These are phyloP conservation scores for Bucorvus abyssinicus DNA, from an alignment of 2,797 vertebrate genomes.

Conservation along the genomic window DNA sequence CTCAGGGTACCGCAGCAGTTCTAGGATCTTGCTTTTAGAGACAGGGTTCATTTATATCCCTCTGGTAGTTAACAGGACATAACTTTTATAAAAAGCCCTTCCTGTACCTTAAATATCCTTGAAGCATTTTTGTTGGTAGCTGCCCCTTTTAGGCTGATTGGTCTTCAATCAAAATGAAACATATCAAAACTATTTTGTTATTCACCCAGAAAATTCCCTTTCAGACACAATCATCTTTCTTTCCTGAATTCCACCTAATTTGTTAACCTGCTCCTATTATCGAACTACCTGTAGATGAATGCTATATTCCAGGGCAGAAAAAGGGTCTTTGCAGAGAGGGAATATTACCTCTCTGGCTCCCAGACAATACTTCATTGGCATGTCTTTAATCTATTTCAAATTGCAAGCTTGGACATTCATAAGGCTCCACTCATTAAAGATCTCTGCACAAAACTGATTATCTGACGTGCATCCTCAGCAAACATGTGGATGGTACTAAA, in stretches of 20 bases:
- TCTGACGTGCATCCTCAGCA: not conserved
- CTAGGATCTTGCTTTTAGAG: not conserved
- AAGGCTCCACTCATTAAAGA: not conserved
- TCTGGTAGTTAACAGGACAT: not conserved
- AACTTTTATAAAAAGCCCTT: conserved; percentile 23
- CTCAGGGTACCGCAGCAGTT: not conserved
- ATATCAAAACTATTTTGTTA: conserved; percentile 46
- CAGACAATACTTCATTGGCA: not conserved
- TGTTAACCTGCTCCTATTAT: conserved; percentile 37
- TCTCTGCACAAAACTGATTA: not conserved
- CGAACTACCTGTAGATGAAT: not conserved
- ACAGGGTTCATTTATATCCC: not conserved
- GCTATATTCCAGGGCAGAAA: not conserved
- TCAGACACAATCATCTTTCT: conserved; percentile 35
- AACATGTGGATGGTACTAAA: not conserved
- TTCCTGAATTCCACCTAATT: conserved; percentile 24
- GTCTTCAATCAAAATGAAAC: conserved; percentile 53
- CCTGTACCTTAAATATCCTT: conserved; percentile 24
- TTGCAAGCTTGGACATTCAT: not conserved
- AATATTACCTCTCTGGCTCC: not conserved
- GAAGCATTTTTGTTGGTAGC: conserved; percentile 13
- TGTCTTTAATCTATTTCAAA: not conserved
- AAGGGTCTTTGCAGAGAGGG: not conserved
- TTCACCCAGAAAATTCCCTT: conserved; percentile 49
- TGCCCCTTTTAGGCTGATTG: not conserved